These are phyloP conservation scores for Diplodus puntazzo DNA, from an alignment of 2,797 vertebrate species.

Conservation along the genomic window DNA sequence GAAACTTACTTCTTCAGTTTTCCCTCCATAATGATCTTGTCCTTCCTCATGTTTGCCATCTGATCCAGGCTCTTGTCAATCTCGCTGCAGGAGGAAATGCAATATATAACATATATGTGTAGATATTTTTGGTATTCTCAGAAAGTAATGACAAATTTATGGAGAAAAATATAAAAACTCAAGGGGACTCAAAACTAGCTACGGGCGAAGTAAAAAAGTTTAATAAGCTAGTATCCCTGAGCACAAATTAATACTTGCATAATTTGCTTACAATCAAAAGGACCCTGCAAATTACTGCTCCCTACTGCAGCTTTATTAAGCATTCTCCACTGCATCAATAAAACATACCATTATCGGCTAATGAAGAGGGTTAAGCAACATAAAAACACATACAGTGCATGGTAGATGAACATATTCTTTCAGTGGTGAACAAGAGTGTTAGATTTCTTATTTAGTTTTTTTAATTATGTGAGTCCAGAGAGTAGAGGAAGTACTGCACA, in stretches of 20 bases:
- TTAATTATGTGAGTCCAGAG: constrained; percentile 23
- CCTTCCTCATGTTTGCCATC: constrained; percentile 98
- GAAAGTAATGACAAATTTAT: constrained; percentile 30
- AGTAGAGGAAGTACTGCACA: background rate
- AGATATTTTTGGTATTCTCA: constrained; percentile 20
- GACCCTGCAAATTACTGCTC: constrained; percentile 58
- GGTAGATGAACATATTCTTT: constrained; percentile 20
- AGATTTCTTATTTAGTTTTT: constrained; percentile 3
- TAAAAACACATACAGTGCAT: constrained; percentile 13
- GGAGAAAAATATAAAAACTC: constrained; percentile 21
- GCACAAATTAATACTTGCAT: constrained; percentile 55
- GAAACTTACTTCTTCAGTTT: constrained; percentile 97
- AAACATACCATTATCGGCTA: constrained; percentile 52
- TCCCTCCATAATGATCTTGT: constrained; percentile 98
- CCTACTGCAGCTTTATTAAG: constrained; percentile 56
- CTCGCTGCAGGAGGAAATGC: constrained; percentile 88
- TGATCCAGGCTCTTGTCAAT: constrained; percentile 99
- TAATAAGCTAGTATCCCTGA: constrained; percentile 40
- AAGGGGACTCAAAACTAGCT: constrained; percentile 13
- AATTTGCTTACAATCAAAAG: constrained; percentile 58
- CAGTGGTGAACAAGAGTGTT: background rate
- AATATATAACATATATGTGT: constrained; percentile 26
- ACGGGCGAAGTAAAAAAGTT: constrained; percentile 35
- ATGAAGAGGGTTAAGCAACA: constrained; percentile 41
- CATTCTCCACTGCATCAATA: constrained; percentile 59